Conservation (phyloP, 2,888 invertebrate genomes). For the Caenorhabditis angaria region DNA sequence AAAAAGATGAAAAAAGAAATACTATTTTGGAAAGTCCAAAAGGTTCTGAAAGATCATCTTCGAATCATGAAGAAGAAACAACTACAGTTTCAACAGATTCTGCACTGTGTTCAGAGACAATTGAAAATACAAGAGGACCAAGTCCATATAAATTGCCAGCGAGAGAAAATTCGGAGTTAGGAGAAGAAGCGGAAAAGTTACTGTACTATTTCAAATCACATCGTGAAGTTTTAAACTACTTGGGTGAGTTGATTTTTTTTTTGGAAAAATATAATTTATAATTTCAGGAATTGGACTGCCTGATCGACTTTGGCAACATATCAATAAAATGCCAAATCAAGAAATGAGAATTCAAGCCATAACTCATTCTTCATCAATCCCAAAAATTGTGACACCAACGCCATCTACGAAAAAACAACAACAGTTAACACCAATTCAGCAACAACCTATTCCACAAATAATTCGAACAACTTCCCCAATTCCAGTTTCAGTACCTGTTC, state of each 20-base stretch:
- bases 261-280: neutral
- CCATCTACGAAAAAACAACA: conserved; percentile 6
- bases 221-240: conserved; percentile 52
- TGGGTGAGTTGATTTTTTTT: conserved; percentile 21
- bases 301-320: conserved; percentile 53
- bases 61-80: conserved; percentile 34
- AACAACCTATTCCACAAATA: neutral
- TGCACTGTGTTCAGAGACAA: conserved; percentile 37
- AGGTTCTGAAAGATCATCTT: neutral
- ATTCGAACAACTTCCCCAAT: neutral
- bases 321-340: conserved; percentile 49
- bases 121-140: conserved; percentile 5
- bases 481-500: neutral
- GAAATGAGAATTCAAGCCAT: conserved; percentile 23
- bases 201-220: conserved; percentile 55
- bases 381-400: neutral
- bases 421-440: too few relatives aligned
- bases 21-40: conserved; percentile 20
- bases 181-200: conserved; percentile 54
- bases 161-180: conserved; percentile 12
- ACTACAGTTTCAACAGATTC: conserved; percentile 54
- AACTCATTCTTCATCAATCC: neutral
- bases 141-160: conserved; percentile 35
- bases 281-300: conserved; percentile 49
- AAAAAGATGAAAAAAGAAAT: conserved; percentile 31